Evolutionary conservation across 2,797 vertebrate species (phyloP).

Genomic region (Fringilla coelebs): DNA sequence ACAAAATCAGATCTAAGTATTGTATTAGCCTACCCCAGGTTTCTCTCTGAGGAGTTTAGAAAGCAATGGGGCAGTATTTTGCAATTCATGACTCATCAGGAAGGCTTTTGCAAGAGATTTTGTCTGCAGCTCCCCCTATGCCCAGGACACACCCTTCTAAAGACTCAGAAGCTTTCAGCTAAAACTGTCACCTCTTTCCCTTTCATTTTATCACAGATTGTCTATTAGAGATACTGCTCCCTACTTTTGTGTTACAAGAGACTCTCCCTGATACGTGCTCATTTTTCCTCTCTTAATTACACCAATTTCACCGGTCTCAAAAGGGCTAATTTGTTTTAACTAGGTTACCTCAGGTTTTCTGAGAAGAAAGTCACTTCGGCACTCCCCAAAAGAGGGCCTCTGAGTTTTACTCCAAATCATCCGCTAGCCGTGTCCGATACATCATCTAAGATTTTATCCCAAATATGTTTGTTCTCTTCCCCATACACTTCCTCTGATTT

Average conservation of each 20-base stretch:
- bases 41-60: no score
- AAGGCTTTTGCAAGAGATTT: neutral
- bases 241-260: neutral
- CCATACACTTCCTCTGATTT: no score
- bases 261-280: neutral
- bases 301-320: rapidly evolving
- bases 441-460: neutral
- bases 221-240: neutral
- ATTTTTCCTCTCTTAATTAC: neutral
- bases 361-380: rapidly evolving
- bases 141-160: neutral
- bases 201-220: neutral
- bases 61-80: no score
- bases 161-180: neutral
- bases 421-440: no score
- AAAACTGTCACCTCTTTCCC: neutral
- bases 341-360: neutral
- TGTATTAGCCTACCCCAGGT: no score
- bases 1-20: no score
- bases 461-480: neutral
- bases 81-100: neutral
- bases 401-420: neutral
- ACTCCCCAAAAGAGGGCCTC: no score
- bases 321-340: no score
- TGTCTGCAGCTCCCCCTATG: neutral